Percentiles rank a stretch among this genome's conserved stretches.
phyloP scores from a whole-genome alignment of 2,113 vertebrate genomes.

The Eurystomus gularis region DNA sequence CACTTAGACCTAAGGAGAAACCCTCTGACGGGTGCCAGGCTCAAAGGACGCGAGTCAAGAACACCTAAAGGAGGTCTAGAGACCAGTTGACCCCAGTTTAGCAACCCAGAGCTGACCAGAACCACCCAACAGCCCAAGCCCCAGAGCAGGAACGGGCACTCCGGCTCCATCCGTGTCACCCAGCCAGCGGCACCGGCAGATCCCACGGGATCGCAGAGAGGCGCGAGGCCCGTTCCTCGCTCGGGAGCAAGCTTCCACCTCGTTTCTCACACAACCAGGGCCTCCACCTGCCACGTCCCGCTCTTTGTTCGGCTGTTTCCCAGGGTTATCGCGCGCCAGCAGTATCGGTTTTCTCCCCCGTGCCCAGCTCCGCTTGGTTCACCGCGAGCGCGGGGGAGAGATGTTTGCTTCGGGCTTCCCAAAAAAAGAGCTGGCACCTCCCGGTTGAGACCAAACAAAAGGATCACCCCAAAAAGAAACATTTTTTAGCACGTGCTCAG shows the following conservation, averaged over 20 bases:
- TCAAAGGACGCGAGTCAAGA: rapidly evolving
- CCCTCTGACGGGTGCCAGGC: too few relatives aligned
- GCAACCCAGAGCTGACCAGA: background rate
- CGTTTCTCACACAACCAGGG: background rate
- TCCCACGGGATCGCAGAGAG: background rate
- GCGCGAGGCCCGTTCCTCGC: rapidly evolving
- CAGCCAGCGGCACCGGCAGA: background rate
- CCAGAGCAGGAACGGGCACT: background rate
- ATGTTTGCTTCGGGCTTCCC: background rate
- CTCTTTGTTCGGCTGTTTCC: background rate
- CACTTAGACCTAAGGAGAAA: background rate
- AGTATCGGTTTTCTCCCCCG: background rate
- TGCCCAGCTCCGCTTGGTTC: background rate
- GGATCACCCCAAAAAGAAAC: background rate
- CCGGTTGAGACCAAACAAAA: background rate
- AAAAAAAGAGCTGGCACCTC: background rate
- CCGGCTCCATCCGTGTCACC: background rate
- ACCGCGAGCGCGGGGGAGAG: rapidly evolving
- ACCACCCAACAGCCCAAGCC: rapidly evolving
- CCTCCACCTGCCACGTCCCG: background rate
- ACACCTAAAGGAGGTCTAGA: too few relatives aligned
- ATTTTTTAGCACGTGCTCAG: too few relatives aligned
- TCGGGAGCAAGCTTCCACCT: rapidly evolving
- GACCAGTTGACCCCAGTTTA: background rate
- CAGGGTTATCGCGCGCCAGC: background rate